Evolutionary conservation across 2,113 vertebrate species (phyloP).

Genomic region (Odocoileus virginianus): DNA sequence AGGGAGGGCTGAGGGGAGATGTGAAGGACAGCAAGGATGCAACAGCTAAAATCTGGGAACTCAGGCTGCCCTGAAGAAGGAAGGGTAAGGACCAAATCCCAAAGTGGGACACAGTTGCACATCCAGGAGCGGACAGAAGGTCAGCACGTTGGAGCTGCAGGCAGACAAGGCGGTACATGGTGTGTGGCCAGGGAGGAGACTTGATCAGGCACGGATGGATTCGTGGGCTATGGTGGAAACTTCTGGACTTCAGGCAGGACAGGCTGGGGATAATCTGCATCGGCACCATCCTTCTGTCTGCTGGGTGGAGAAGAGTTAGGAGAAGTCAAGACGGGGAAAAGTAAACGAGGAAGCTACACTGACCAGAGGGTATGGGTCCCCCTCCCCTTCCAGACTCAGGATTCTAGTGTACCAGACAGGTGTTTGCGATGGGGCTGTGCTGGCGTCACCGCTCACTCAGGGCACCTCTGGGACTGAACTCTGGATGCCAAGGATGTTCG

Average conservation of each 20-base stretch:
- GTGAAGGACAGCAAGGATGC: background rate
- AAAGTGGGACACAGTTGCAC: rapidly evolving
- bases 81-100: background rate
- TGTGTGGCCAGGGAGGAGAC: background rate
- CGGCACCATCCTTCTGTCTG: background rate
- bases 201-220: background rate
- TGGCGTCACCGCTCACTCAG: rapidly evolving
- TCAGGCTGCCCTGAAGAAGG: background rate
- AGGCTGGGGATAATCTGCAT: background rate
- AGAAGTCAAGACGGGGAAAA: background rate
- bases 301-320: background rate
- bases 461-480: background rate
- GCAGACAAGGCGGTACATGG: rapidly evolving
- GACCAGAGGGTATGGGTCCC: background rate
- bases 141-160: background rate
- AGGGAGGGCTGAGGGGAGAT: background rate
- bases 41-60: background rate
- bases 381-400: background rate
- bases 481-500: background rate
- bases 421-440: background rate
- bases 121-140: background rate
- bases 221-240: rapidly evolving
- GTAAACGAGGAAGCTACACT: background rate
- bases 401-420: no score
- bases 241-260: background rate